These are phyloP conservation scores for Ostrea denselamellosa DNA, from an alignment of 1,140 invertebrate genomes.

Conservation along the genomic window DNA sequence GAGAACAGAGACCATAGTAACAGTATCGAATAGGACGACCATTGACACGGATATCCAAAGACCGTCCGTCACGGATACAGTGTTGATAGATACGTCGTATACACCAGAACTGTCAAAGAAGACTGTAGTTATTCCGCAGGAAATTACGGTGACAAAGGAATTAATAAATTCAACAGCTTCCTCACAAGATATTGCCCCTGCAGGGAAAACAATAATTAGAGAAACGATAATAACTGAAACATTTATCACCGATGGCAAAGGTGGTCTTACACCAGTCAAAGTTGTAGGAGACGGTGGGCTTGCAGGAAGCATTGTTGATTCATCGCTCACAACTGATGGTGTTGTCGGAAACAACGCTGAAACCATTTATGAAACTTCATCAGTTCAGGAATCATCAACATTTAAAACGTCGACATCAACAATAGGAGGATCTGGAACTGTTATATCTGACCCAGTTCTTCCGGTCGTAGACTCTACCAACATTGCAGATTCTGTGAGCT, in stretches of 20 bases:
- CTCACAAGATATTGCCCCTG: neutral
- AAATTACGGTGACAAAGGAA: neutral
- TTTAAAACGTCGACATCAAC: neutral
- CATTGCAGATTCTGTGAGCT: neutral
- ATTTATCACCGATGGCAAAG: neutral
- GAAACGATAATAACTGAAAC: constrained; percentile 16
- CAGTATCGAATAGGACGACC: neutral
- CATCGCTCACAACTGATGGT: neutral
- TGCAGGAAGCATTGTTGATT: neutral
- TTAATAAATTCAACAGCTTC: neutral
- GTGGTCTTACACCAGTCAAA: constrained; percentile 4
- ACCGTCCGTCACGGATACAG: neutral
- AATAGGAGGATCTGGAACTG: neutral
- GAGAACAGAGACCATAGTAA: neutral
- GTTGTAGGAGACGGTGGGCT: neutral
- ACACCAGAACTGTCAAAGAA: neutral
- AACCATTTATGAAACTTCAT: neutral
- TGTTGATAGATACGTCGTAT: neutral
- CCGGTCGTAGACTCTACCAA: neutral
- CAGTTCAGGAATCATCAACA: neutral
- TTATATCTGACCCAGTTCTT: neutral
- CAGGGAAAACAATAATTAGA: constrained; percentile 13
- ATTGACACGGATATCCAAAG: neutral
- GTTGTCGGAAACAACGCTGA: neutral
- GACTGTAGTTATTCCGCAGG: neutral